Base-by-base conservation (phyloP, 2,797 vertebrate genomes). In the Gadopsis bispinosus region DNA sequence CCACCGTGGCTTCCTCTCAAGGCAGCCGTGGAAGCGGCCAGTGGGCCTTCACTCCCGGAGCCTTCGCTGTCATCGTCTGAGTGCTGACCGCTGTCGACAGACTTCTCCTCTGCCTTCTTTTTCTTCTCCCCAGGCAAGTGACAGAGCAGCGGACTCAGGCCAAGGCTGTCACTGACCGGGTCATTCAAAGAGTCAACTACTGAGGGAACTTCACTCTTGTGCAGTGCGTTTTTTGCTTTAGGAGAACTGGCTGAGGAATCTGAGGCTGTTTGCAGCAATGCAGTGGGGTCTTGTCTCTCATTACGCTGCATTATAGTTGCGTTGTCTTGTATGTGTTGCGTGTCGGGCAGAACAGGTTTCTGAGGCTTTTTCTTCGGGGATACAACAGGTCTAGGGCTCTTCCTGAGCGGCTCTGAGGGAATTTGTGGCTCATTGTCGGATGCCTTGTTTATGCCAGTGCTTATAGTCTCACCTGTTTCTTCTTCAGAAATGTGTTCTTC, bases 71-170 rank as follows among this genome's bases (percentile, higher is more conserved):
- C 90, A 7, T 82, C 81, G 1, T 91, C 93, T 0, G 95, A 95
- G 80, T 95, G 92, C 76, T 93, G 95, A 14, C 94, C 93, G 1
- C 95, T 95, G 75, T 95, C 94, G 1, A 94, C 88, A n/a, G 96
- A 98, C 91, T 97, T 95, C 88, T 94, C 87, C 94, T 96, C 94
- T 50, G 95, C 87, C 91, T 90, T 89, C 61, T 87, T 80, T 16
- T 73, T 79, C 69, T 88, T 67, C 26, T 86, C 83, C 10, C 33
- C 74, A 0, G 73, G 39, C 39, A 75, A 14, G 31, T 47, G 80
- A 1, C 50, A 60, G 26, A 89, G 70, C 62, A 83, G 64, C 0
- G 90, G 79, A 66, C 87, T 84, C 45, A 67, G 45, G 66, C 37
- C 68, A 22, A 80, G 54, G 66, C 55, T 53, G 31, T 89, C 83